Percentiles rank a stretch among this genome's conserved stretches.
Evolutionary conservation across 2,888 invertebrate genomes (phyloP).

Genomic region (Cephus sareptanus): DNA sequence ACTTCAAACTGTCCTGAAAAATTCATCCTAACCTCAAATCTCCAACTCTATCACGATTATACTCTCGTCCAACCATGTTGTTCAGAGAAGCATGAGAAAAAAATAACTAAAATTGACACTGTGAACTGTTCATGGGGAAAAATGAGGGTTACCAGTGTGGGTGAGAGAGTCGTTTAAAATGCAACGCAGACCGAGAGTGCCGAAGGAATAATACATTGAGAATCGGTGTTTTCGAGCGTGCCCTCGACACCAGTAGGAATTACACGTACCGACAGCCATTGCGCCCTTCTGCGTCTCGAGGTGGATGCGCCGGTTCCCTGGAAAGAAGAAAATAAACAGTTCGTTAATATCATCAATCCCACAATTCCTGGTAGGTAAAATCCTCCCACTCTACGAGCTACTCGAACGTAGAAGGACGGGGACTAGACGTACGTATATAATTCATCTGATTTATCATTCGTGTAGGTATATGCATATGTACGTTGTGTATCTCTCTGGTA

Average conservation of each 20-base stretch:
- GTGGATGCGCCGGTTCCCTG: background rate
- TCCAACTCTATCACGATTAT: background rate
- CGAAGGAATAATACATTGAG: background rate
- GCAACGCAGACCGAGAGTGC: background rate
- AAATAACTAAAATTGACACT: background rate
- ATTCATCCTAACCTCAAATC: background rate
- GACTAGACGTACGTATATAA: background rate
- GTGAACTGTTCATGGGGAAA: background rate
- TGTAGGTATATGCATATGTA: conserved; percentile 6
- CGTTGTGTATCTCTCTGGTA: conserved; percentile 8
- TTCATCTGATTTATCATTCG: background rate
- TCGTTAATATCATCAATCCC: background rate
- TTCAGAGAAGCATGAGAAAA: background rate
- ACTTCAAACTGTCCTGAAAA: background rate
- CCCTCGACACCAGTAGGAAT: background rate
- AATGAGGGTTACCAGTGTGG: background rate
- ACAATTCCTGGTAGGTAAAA: background rate
- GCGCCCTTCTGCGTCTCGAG: background rate
- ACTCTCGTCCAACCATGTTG: background rate
- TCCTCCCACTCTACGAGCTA: background rate
- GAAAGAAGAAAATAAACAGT: background rate
- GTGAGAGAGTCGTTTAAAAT: background rate
- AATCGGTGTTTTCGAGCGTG: background rate
- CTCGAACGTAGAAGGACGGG: background rate
- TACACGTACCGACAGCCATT: conserved; percentile 18